Conservation (phyloP, 2,797 vertebrate genomes). For the Pristis pectinata region DNA sequence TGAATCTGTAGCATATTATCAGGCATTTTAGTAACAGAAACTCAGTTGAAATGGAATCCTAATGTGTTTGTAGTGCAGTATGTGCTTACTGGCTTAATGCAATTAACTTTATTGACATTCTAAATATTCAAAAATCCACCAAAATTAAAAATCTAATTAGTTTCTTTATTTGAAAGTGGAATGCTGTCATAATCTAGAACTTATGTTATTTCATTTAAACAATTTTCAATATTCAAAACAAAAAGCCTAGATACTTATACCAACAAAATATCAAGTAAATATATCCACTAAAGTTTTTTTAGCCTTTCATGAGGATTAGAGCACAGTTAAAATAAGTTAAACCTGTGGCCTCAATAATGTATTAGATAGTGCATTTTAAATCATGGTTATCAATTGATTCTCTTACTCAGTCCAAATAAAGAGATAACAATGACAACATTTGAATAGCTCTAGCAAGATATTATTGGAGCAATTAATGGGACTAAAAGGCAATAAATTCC, state of each 20-base stretch:
- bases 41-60: not conserved
- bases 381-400: not conserved
- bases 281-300: not conserved
- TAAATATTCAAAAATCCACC: not conserved
- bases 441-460: not conserved
- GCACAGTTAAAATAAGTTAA: not conserved
- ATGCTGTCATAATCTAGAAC: not conserved
- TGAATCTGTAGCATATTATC: not conserved
- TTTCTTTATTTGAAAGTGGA: not conserved
- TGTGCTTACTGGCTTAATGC: not conserved
- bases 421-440: not conserved
- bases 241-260: not conserved
- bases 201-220: not conserved
- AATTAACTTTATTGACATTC: not conserved
- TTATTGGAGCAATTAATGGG: too few species aligned
- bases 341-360: not conserved
- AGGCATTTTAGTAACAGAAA: not conserved
- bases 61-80: not conserved
- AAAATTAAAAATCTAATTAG: not conserved
- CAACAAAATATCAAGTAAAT: not conserved
- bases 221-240: not conserved
- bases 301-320: not conserved
- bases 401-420: not conserved
- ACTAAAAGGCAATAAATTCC: too few species aligned
- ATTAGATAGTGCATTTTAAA: not conserved